Evolutionary conservation across 2,113 vertebrate genomes (phyloP).

Genomic region (Ciconia maguari): DNA sequence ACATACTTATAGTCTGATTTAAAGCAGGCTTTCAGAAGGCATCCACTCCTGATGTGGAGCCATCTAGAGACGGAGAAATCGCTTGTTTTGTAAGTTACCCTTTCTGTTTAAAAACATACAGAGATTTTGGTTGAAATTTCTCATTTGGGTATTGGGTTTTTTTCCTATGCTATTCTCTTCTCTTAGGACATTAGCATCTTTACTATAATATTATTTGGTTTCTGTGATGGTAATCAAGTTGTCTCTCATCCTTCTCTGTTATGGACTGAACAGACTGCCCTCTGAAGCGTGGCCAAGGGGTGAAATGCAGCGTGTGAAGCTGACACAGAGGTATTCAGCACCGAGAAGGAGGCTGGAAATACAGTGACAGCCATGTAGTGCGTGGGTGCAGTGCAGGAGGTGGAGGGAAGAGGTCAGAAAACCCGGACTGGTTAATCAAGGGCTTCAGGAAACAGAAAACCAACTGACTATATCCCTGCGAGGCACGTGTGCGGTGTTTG

Average conservation of each 20-base stretch:
- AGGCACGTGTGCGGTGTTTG: rapidly evolving
- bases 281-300: background rate
- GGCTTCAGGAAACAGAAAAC: background rate
- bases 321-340: background rate
- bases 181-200: background rate
- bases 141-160: background rate
- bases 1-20: background rate
- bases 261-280: background rate
- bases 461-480: background rate
- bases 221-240: background rate
- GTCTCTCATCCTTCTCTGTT: background rate
- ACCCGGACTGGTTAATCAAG: rapidly evolving
- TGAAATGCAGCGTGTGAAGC: background rate
- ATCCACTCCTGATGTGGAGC: background rate
- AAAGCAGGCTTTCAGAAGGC: background rate
- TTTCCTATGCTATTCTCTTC: background rate
- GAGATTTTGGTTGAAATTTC: background rate
- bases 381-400: rapidly evolving
- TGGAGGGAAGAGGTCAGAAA: background rate
- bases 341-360: rapidly evolving
- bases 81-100: background rate
- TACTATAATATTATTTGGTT: background rate
- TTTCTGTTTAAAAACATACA: background rate
- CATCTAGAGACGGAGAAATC: background rate
- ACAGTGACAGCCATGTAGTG: rapidly evolving